Base-by-base conservation (phyloP, 2,113 vertebrate genomes). In the Leucopsar rothschildi region DNA sequence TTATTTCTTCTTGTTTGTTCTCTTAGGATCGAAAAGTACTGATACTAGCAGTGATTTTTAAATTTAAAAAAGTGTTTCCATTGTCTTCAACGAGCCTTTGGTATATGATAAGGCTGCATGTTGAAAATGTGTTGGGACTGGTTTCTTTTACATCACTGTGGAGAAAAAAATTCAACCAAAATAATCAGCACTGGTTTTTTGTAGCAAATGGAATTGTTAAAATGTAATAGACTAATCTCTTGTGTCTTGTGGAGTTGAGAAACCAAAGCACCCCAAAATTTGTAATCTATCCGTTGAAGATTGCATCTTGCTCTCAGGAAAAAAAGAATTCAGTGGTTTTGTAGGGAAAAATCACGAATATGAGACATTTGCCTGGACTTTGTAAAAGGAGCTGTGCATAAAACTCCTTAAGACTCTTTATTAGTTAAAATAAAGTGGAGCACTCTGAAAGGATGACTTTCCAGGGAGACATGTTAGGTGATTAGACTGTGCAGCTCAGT, bases 341-440 rank as follows among this genome's bases (percentile, higher is more conserved):
- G 37, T 45, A 42, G 16, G 40, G 40, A 9, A 76, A 70, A 87
- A 35, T 2, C 11, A 10, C 70, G 35, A 56, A 52, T 85, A 28
- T 0, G 1, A 6, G 40, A 42, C 50, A 33, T 89, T 89, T 87
- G 59, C 45, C 6, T 61, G 69, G 37, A 20, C 39, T n/a, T 73
- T 21, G 13, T 75, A 57, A 93, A 83, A 65, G 40, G 21, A 84
- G 40, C 35, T 50, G 12, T 37, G 39, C 66, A 15, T 75, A 66
- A 86, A 88, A 66, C 28, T 92, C 27, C 42, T 42, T 49, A 39
- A 75, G 18, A 9, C 25, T 29, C 73, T 88, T 88, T 82, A 61
- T 71, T 94, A 75, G 49, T 23, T 88, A 44, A 95, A 95, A 86
- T 65, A n/a, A 97, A 91, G 19, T 20, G 24, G 47, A 75, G 28